Percentiles rank a stretch among this genome's conserved stretches.
Evolutionary conservation across 92 coral and sea anemone species (phyloP).

Genomic region (Phenganax subtilis): DNA sequence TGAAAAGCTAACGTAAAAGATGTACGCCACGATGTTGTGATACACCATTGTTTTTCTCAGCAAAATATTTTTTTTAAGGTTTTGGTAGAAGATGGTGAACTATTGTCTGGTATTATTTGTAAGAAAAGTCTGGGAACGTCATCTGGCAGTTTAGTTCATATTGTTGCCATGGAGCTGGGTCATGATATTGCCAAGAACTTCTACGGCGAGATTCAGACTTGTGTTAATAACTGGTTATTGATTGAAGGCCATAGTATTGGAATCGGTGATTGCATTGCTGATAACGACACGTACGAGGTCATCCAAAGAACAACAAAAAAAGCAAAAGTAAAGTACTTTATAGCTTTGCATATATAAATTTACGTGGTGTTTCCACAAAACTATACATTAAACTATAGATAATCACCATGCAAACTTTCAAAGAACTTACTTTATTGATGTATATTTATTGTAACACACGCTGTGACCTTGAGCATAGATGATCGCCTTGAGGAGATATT

Average conservation of each 20-base stretch:
- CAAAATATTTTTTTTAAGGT: conserved; percentile 47
- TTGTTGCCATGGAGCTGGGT: conserved; percentile 89
- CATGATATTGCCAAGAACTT: conserved; percentile 80
- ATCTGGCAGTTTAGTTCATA: conserved; percentile 93
- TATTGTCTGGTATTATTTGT: conserved; percentile 84
- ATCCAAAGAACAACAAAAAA: conserved; percentile 91
- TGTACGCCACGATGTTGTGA: no score
- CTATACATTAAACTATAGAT: no score
- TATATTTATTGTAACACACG: background rate
- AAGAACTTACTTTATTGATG: background rate
- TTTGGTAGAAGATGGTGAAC: conserved; percentile 91
- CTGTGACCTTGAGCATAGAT: background rate
- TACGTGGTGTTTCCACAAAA: background rate
- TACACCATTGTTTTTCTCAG: background rate
- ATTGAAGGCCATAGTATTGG: conserved; percentile 99
- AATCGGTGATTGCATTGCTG: conserved; percentile 99
- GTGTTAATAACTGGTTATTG: conserved; percentile 93
- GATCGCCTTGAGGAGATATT: background rate
- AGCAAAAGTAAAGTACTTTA: conserved; percentile 65
- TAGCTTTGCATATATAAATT: background rate
- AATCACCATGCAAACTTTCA: no score
- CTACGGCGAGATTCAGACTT: conserved; percentile 82
- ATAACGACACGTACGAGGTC: conserved; percentile 89
- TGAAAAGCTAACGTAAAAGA: no score
- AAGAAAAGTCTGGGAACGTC: conserved; percentile 94